Conservation (phyloP, 2,113 vertebrate genomes). For the Caranx melampygus region DNA sequence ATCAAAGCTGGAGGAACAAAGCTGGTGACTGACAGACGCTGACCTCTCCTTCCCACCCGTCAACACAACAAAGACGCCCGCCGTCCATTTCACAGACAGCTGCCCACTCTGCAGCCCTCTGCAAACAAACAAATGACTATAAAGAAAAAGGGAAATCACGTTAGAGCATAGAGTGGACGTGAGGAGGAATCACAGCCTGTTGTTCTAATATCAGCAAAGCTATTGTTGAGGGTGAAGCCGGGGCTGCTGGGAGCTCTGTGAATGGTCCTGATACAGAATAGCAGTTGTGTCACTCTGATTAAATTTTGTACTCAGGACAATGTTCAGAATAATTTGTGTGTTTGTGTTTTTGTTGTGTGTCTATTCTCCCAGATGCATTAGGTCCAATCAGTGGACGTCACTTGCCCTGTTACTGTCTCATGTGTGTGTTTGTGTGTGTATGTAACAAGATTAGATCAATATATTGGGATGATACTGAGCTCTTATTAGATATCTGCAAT, state of each 20-base stretch:
- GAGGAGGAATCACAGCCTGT: slow-evolving; percentile 34
- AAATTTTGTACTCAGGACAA: slow-evolving; percentile 44
- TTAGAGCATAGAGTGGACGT: slow-evolving; percentile 60
- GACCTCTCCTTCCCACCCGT: slow-evolving; percentile 66
- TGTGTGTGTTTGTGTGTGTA: slow-evolving; percentile 2
- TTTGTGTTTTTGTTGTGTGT: slow-evolving; percentile 23
- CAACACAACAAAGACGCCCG: slow-evolving; percentile 66
- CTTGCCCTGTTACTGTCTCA: slow-evolving; percentile 42
- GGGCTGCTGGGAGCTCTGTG: slow-evolving; percentile 46
- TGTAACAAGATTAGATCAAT: slow-evolving; percentile 32
- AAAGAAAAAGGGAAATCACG: slow-evolving; percentile 69
- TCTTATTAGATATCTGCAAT: slow-evolving; percentile 17
- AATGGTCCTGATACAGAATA: slow-evolving; percentile 14
- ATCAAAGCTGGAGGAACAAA: slow-evolving; percentile 46
- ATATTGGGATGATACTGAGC: background rate
- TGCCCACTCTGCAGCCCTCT: slow-evolving; percentile 44
- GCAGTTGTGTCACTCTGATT: slow-evolving; percentile 40
- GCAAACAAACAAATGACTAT: slow-evolving; percentile 64
- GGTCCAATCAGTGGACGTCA: slow-evolving; percentile 44
- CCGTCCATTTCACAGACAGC: slow-evolving; percentile 63
- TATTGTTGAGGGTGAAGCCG: slow-evolving; percentile 47
- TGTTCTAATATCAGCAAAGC: slow-evolving; percentile 66
- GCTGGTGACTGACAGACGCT: slow-evolving; percentile 51
- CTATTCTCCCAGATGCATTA: slow-evolving; percentile 48
- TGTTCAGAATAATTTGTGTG: slow-evolving; percentile 43